Percentiles rank a stretch among this genome's conserved stretches.
Conservation (phyloP, 2,888 invertebrate genomes). For the Colletes collaris region DNA sequence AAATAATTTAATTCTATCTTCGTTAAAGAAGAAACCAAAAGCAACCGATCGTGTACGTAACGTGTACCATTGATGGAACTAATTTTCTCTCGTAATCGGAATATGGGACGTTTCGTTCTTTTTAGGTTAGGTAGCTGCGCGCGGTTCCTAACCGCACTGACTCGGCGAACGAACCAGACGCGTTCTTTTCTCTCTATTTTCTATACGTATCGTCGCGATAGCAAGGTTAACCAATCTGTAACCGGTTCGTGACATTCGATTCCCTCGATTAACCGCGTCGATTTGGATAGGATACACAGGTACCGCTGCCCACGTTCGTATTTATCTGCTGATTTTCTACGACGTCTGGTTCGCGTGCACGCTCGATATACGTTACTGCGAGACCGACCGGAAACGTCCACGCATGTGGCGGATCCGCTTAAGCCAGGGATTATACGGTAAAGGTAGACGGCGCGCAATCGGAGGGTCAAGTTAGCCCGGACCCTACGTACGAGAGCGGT, state of each 20-base stretch:
- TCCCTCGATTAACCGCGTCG: constrained; percentile 52
- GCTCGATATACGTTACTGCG: constrained; percentile 18
- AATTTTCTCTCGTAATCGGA: too few species aligned
- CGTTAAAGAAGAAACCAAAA: too few species aligned
- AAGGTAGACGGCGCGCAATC: constrained; percentile 46
- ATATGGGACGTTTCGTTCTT: background rate
- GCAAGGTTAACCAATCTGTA: constrained; percentile 57
- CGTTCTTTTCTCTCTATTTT: constrained; percentile 27
- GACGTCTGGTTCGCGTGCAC: constrained; percentile 23
- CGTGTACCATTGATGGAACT: too few species aligned
- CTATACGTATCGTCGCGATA: constrained; percentile 17
- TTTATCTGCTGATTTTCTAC: constrained; percentile 8
- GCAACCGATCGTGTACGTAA: too few species aligned
- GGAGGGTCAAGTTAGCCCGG: constrained; percentile 48
- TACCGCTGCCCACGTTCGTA: background rate
- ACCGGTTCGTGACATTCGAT: constrained; percentile 65
- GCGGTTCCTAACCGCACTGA: constrained; percentile 34
- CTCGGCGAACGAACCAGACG: constrained; percentile 49
- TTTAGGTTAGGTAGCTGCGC: constrained; percentile 27
- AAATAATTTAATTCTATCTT: too few species aligned
- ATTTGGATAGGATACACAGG: constrained; percentile 41
- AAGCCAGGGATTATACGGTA: constrained; percentile 48
- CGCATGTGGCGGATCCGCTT: constrained; percentile 50
- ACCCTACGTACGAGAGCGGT: constrained; percentile 27
- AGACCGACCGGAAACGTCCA: constrained; percentile 53